Base-by-base conservation (phyloP, 2,888 invertebrate species). In the Ichneumoninae sp. region DNA sequence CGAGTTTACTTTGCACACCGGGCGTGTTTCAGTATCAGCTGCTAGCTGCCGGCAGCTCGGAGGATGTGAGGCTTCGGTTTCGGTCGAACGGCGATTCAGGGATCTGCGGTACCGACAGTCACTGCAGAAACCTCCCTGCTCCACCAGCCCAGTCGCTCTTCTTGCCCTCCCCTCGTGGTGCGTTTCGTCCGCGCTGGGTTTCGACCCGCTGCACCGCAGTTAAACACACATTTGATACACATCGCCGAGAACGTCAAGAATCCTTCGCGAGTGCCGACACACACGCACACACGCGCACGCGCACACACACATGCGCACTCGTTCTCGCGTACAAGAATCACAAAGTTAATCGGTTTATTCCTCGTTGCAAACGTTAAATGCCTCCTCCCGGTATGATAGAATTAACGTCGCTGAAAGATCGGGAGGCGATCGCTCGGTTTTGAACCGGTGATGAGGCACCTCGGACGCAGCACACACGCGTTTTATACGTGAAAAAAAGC, bases 381-480 rank as follows among this genome's bases (percentile, higher is more conserved):
- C 60, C 78, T 66, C 70, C 68, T 68, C 60, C 72, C 72, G 82
- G 72, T 82, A 78, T 62, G 77, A 77, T 62, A 62, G 68, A 69
- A 77, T 47, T 47, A 40, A n/a, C n/a, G 8, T 16, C 40, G 44
- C 26, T 7, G 36, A 74, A 68, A 26, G 36, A 72, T 47, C 16
- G 30, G 66, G 16, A 65, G 52, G 40, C 36, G 47, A 62, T 62
- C 62, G 65, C 30, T 30, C 50, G 16, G 60, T 69, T 78, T 22
- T 40, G 72, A 74, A 71, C 66, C 81, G 76, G 82, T 85, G 78
- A 87, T 86, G 87, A 84, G 75, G 82, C 79, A 81, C 80, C 76
- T 79, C 75, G 82, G 54, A 83, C 82, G 69, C 80, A 72, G 72
- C 62, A 79, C 76, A 62, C 76, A 76, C 76, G 71, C 84, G 84